phyloP scores from a whole-genome alignment of 2,888 invertebrate species.

The Eudemis profundana region DNA sequence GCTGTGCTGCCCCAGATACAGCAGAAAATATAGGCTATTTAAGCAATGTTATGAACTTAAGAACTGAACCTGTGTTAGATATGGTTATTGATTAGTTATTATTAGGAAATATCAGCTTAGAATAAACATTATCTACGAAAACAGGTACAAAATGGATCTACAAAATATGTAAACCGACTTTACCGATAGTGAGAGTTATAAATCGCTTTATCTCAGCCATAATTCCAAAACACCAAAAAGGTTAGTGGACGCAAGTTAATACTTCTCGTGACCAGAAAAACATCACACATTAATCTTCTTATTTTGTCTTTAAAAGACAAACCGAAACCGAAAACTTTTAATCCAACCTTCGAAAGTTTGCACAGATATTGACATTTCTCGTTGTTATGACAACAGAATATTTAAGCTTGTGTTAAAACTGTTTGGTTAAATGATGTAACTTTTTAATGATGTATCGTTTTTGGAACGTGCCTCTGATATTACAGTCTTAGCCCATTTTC shows the following conservation, averaged over 20 bases:
- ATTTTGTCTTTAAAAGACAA: not conserved
- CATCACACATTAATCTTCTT: not conserved
- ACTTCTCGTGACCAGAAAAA: not conserved
- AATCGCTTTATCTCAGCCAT: constrained; percentile 48
- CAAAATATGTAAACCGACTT: too few relatives aligned
- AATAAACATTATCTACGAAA: not conserved
- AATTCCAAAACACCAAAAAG: not conserved
- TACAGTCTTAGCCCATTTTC: too few relatives aligned
- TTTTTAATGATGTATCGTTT: too few relatives aligned
- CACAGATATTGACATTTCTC: not conserved
- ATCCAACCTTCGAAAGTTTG: not conserved
- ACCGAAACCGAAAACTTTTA: constrained; percentile 12
- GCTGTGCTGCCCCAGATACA: too few relatives aligned
- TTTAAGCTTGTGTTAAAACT: constrained; percentile 15
- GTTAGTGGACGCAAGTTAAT: not conserved
- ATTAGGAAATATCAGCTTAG: not conserved
- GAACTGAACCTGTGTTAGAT: not conserved
- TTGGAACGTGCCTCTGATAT: too few relatives aligned
- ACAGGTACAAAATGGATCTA: not conserved
- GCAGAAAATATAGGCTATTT: too few relatives aligned
- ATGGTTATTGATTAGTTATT: not conserved
- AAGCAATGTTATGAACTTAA: too few relatives aligned
- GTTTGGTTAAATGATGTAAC: not conserved
- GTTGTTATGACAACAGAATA: constrained; percentile 16
- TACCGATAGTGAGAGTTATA: constrained; percentile 50